phyloP scores from a whole-genome alignment of 2,113 vertebrate genomes.

The Origma solitaria region DNA sequence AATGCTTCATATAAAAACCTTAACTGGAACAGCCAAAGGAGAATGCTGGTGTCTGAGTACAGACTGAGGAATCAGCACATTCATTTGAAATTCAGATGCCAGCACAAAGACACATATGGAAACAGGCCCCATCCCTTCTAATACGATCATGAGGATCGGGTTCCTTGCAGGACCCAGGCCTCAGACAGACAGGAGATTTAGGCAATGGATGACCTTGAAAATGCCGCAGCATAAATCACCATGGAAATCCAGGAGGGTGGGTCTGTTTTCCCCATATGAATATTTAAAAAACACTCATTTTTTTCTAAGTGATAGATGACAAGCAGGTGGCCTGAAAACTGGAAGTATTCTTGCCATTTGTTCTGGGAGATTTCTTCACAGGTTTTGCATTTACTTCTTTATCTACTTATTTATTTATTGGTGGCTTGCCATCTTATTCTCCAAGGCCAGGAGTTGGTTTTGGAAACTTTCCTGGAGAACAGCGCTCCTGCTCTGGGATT shows the following conservation, averaged over 20 bases:
- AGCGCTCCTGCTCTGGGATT: not conserved
- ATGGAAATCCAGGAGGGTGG: constrained; percentile 27
- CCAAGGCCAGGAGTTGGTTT: constrained; percentile 44
- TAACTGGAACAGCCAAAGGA: not conserved
- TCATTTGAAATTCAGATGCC: constrained; percentile 52
- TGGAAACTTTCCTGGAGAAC: constrained; percentile 48
- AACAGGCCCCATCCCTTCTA: constrained; percentile 31
- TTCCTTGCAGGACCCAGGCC: constrained; percentile 37
- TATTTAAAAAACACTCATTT: constrained; percentile 45
- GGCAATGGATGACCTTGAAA: constrained; percentile 40
- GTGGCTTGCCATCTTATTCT: constrained; percentile 54
- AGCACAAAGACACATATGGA: constrained; percentile 33
- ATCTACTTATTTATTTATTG: constrained; percentile 65
- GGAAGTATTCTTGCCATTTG: constrained; percentile 40
- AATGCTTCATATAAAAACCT: not conserved
- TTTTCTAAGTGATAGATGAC: constrained; percentile 58
- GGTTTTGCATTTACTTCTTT: constrained; percentile 52
- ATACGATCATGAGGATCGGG: constrained; percentile 27
- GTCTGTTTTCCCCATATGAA: constrained; percentile 53
- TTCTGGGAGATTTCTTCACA: constrained; percentile 44
- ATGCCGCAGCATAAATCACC: constrained; percentile 45
- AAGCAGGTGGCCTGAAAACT: constrained; percentile 59
- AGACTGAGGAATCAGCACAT: constrained; percentile 45
- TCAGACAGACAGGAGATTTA: constrained; percentile 51
- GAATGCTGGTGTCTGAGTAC: not conserved